A percentile compares a stretch with the other conserved stretches of the same genome.
phyloP scores from a whole-genome alignment of 2,888 invertebrate species.

The Scaptomyza reducta region DNA sequence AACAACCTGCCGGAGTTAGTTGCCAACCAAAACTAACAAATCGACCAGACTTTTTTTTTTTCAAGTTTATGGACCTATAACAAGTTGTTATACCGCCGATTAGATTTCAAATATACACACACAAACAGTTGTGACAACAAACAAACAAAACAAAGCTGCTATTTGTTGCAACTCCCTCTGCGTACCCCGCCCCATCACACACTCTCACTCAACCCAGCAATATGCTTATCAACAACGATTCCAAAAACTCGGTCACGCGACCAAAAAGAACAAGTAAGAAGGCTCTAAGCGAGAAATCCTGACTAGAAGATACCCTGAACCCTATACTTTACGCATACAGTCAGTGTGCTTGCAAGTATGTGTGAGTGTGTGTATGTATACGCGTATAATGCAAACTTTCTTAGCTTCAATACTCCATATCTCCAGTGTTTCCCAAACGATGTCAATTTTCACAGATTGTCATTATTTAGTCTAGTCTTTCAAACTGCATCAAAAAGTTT shows the following conservation, averaged over 20 bases:
- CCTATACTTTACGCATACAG: no score
- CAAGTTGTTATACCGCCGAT: conserved; percentile 30
- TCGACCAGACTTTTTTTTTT: conserved; percentile 24
- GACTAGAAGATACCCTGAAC: no score
- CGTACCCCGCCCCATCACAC: background rate
- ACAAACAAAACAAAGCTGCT: conserved; percentile 1
- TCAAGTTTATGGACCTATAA: conserved; percentile 56
- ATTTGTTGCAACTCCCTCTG: conserved; percentile 30
- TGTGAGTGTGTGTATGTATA: no score
- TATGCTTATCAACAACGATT: conserved; percentile 28
- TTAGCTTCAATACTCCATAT: no score
- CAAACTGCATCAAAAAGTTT: no score
- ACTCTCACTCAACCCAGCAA: background rate
- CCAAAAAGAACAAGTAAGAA: background rate
- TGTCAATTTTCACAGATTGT: no score
- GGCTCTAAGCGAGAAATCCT: no score
- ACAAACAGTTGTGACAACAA: conserved; percentile 32
- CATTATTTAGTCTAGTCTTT: no score
- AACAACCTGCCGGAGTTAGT: background rate
- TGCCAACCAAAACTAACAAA: conserved; percentile 14
- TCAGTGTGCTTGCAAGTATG: no score
- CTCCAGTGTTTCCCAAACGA: no score
- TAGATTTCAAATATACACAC: conserved; percentile 26
- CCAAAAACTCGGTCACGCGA: conserved; percentile 29
- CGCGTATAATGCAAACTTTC: no score